Conservation (phyloP, 64 coral and sea anemone species). For the Montipora cactus region DNA sequence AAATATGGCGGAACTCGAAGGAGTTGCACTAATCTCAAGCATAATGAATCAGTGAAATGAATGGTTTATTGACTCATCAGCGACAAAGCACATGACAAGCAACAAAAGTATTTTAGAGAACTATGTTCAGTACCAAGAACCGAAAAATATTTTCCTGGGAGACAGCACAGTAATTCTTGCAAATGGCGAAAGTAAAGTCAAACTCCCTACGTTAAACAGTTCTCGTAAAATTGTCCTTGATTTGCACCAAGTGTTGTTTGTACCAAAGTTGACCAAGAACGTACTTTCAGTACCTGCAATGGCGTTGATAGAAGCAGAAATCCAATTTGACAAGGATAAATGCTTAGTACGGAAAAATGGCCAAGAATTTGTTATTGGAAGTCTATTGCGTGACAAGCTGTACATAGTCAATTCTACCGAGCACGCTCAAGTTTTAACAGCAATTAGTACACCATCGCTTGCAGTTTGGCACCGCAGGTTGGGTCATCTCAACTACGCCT, state of each 20-base stretch:
- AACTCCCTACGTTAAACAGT: conserved; percentile 57
- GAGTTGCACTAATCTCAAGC: conserved; percentile 76
- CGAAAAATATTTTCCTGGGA: conserved; percentile 72
- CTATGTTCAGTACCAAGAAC: conserved; percentile 70
- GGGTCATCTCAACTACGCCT: conserved; percentile 74
- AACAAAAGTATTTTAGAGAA: conserved; percentile 60
- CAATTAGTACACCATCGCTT: conserved; percentile 26
- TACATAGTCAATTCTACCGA: conserved; percentile 49
- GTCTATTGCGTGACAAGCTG: not conserved
- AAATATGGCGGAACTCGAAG: conserved; percentile 68
- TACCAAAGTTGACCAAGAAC: conserved; percentile 75
- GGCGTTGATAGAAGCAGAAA: conserved; percentile 69
- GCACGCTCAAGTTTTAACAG: conserved; percentile 63
- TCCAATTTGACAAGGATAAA: conserved; percentile 49
- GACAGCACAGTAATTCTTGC: conserved; percentile 74
- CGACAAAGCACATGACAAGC: conserved; percentile 69
- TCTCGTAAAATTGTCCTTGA: conserved; percentile 28
- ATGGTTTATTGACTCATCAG: conserved; percentile 85
- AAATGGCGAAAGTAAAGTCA: conserved; percentile 58
- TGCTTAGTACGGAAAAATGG: conserved; percentile 70
- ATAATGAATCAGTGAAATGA: conserved; percentile 35
- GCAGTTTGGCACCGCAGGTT: conserved; percentile 69
- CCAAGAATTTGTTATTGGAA: conserved; percentile 67
- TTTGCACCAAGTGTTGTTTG: conserved; percentile 75
- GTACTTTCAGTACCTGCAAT: conserved; percentile 80